Evolutionary conservation across 30 jellyfish, hydroid and myxozoan genomes (phyloP).

Genomic region (Aurelia aurita complex sp. Pacific): DNA sequence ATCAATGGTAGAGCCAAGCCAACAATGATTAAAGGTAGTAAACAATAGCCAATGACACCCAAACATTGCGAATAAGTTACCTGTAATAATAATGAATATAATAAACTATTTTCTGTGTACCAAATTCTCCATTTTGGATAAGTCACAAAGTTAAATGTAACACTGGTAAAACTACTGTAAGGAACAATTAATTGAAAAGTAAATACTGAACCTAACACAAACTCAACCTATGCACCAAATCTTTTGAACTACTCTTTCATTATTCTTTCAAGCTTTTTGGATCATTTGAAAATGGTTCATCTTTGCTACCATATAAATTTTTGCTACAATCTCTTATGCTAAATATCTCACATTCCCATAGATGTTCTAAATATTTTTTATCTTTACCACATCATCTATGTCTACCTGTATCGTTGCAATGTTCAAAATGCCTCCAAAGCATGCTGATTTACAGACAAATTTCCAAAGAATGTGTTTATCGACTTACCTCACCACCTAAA

Average conservation of each 20-base stretch:
- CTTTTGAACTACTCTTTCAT: too few relatives aligned
- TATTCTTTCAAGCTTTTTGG: too few relatives aligned
- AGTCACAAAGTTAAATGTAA: background rate
- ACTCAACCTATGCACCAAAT: too few relatives aligned
- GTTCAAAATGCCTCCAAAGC: too few relatives aligned
- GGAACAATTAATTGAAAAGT: background rate
- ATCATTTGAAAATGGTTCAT: too few relatives aligned
- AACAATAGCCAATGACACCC: constrained; percentile 95
- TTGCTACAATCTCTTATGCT: too few relatives aligned
- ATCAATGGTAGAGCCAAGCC: constrained; percentile 90
- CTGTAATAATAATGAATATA: constrained; percentile 27
- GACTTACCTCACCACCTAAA: constrained; percentile 95
- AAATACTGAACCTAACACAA: background rate
- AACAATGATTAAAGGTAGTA: constrained; percentile 83
- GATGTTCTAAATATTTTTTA: too few relatives aligned
- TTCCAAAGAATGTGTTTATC: background rate
- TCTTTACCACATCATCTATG: too few relatives aligned
- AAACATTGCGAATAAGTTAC: constrained; percentile 96
- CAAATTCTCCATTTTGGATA: background rate
- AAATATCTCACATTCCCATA: too few relatives aligned
- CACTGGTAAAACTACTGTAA: background rate
- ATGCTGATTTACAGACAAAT: too few relatives aligned
- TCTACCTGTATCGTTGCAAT: too few relatives aligned
- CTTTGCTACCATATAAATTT: too few relatives aligned
- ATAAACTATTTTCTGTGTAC: background rate